These are phyloP conservation scores for Bolborhynchus lineola DNA, from an alignment of 2,113 vertebrate species.

Conservation along the genomic window DNA sequence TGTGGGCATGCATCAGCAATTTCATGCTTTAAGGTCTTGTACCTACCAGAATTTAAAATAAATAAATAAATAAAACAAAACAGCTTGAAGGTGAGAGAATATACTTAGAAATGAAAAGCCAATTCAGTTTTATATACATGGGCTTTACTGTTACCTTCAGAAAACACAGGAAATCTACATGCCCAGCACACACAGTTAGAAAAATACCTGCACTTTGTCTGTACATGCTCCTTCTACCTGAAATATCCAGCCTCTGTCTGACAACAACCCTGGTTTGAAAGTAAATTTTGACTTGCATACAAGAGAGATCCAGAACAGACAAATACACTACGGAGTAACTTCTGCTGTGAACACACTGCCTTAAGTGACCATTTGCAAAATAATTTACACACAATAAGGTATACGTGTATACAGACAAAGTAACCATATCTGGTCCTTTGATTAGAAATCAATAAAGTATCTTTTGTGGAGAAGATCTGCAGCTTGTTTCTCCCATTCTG, in stretches of 20 bases:
- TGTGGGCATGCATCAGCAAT: background rate
- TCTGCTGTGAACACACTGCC: background rate
- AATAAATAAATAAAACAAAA: background rate
- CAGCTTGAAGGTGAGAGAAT: background rate
- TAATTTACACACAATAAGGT: background rate
- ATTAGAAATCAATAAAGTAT: background rate
- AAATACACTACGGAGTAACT: background rate
- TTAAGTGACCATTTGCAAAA: background rate
- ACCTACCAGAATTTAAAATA: background rate
- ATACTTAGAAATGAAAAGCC: background rate
- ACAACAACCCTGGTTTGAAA: background rate
- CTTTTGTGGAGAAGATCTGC: background rate
- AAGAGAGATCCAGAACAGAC: background rate
- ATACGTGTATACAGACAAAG: background rate
- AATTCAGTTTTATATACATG: background rate
- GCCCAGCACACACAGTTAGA: background rate
- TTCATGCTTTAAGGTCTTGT: background rate
- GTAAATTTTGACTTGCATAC: background rate
- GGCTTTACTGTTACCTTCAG: background rate
- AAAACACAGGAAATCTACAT: background rate
- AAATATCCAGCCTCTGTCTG: background rate
- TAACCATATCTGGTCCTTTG: background rate
- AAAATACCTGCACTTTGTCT: background rate
- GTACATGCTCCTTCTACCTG: background rate
- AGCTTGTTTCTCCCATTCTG: background rate